These are phyloP conservation scores for Anneissia japonica DNA, from an alignment of 35 echinoderm and acorn worm genomes.

Conservation along the genomic window DNA sequence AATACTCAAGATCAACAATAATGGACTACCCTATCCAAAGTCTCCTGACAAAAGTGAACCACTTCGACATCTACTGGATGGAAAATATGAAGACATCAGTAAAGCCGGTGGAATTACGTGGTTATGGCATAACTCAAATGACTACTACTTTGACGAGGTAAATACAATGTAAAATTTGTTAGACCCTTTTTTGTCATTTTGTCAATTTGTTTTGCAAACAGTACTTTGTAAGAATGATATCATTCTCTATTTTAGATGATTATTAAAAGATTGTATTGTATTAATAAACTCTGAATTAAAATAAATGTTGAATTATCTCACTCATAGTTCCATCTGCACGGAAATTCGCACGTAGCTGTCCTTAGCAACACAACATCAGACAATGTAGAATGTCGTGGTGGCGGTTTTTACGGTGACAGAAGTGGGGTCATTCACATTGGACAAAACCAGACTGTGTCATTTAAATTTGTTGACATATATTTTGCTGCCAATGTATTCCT, in stretches of 20 bases:
- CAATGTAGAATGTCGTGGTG: constrained; percentile 27
- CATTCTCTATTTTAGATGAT: too few species aligned
- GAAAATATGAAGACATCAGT: constrained; percentile 65
- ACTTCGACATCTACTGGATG: constrained; percentile 52
- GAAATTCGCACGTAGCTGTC: constrained; percentile 72
- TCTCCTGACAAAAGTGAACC: constrained; percentile 2
- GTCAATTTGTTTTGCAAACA: too few species aligned
- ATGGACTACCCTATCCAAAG: constrained; percentile 47
- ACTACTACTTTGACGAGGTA: constrained; percentile 83
- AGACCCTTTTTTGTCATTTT: too few species aligned
- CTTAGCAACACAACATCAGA: constrained; percentile 56
- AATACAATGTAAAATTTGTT: neutral
- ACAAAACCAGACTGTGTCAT: constrained; percentile 53
- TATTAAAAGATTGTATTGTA: too few species aligned
- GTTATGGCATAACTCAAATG: constrained; percentile 60
- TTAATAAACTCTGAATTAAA: too few species aligned
- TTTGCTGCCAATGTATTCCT: constrained; percentile 70
- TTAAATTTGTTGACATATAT: constrained; percentile 75
- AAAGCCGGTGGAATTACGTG: constrained; percentile 72
- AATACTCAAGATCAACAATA: constrained; percentile 71
- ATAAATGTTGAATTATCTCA: too few species aligned
- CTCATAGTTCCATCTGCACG: constrained; percentile 69
- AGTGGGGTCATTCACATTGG: constrained; percentile 75
- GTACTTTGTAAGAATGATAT: too few species aligned
- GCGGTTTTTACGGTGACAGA: constrained; percentile 61